phyloP scores from a whole-genome alignment of 2,888 invertebrate genomes.

The Drosophila pseudotakahashii region DNA sequence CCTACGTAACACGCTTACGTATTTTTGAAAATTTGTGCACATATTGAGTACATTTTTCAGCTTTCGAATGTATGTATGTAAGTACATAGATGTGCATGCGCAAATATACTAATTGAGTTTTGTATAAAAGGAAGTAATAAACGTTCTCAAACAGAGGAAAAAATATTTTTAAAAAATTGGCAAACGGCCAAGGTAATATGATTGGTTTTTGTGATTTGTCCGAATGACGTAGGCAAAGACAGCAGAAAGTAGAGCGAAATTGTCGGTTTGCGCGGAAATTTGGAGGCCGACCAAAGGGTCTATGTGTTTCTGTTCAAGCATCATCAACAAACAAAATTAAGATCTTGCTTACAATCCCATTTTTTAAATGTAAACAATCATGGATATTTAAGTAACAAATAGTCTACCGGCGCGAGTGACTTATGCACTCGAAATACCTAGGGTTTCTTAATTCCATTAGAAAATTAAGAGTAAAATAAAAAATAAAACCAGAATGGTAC shows the following conservation, averaged over 20 bases:
- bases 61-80: conserved; percentile 19
- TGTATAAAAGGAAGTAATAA: conserved; percentile 55
- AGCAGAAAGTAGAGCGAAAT: conserved; percentile 33
- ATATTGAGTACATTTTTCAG: conserved; percentile 27
- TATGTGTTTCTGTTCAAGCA: conserved; percentile 11
- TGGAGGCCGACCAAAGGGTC: conserved; percentile 29
- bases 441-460: not conserved
- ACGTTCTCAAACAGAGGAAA: conserved; percentile 52
- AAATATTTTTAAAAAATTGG: conserved; percentile 50
- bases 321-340: conserved; percentile 37
- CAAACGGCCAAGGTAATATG: conserved; percentile 45
- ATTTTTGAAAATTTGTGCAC: conserved; percentile 33
- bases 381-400: conserved; percentile 34
- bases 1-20: conserved; percentile 25
- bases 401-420: conserved; percentile 15
- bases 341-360: conserved; percentile 33
- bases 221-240: conserved; percentile 51
- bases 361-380: conserved; percentile 32
- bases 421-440: conserved; percentile 17
- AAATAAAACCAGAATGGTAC: too few relatives aligned
- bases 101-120: conserved; percentile 53
- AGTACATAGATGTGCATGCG: conserved; percentile 38
- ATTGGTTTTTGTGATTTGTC: conserved; percentile 53
- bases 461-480: not conserved
- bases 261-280: conserved; percentile 30